These are phyloP conservation scores for Choristoneura rosaceana DNA, from an alignment of 2,888 invertebrate species.

Conservation along the genomic window DNA sequence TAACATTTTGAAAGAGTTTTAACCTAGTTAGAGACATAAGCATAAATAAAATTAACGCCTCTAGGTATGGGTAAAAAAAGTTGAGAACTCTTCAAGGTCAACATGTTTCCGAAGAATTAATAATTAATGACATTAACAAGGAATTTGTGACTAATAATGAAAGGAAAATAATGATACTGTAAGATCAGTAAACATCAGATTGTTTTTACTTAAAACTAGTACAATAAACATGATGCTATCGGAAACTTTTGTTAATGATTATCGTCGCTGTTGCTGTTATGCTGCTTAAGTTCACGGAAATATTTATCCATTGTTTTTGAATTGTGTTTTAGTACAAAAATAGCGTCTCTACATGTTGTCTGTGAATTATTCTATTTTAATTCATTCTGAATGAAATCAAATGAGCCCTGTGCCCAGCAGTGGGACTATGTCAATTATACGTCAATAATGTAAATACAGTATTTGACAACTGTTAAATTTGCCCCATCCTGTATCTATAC, in stretches of 20 bases:
- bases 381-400: too few relatives aligned
- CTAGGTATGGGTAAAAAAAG: too few relatives aligned
- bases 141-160: background rate
- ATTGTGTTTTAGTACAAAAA: too few relatives aligned
- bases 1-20: conserved; percentile 30
- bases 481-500: too few relatives aligned
- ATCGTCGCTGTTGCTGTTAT: background rate
- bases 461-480: too few relatives aligned
- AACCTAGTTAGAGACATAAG: conserved; percentile 30
- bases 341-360: background rate
- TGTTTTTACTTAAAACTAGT: background rate
- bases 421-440: too few relatives aligned
- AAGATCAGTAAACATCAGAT: background rate
- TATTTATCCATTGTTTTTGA: background rate
- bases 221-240: background rate
- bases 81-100: too few relatives aligned
- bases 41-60: conserved; percentile 5
- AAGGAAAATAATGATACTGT: background rate
- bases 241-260: background rate
- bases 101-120: background rate
- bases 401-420: too few relatives aligned
- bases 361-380: background rate
- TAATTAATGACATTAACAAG: background rate
- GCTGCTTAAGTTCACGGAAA: background rate
- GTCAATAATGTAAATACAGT: too few relatives aligned